Percentiles rank a stretch among this genome's conserved stretches.
phyloP scores from a whole-genome alignment of 2,888 invertebrate species.

The Sesia bembeciformis region DNA sequence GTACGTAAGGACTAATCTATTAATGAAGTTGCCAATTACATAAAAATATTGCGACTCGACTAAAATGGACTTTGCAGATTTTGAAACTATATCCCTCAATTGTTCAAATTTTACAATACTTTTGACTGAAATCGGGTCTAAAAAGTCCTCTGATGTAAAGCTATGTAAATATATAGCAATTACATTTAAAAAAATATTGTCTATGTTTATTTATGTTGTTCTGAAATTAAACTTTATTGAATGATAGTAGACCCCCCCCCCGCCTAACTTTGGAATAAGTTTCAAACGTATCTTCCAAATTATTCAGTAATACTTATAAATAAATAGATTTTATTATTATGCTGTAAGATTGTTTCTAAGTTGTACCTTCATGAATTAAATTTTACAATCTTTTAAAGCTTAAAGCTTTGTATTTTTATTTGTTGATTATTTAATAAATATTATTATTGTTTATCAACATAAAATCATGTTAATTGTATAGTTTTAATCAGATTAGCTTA shows the following conservation, averaged over 20 bases:
- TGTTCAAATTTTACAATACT: too few species aligned
- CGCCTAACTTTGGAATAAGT: too few species aligned
- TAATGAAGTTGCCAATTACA: too few species aligned
- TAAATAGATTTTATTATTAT: background rate
- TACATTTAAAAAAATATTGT: background rate
- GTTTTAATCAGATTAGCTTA: constrained; percentile 39
- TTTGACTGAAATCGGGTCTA: too few species aligned
- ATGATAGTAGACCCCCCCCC: too few species aligned
- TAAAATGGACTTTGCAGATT: too few species aligned
- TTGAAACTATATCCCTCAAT: too few species aligned
- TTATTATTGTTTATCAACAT: constrained; percentile 18
- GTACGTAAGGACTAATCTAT: too few species aligned
- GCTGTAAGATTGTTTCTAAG: constrained; percentile 5
- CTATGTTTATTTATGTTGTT: background rate
- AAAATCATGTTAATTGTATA: constrained; percentile 26
- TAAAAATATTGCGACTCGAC: too few species aligned
- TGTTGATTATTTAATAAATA: constrained; percentile 3
- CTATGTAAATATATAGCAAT: background rate
- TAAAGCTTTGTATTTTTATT: constrained; percentile 21
- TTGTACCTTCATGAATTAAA: constrained; percentile 6
- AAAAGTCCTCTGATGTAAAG: too few species aligned
- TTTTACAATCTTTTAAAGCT: constrained; percentile 18
- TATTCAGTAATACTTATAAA: background rate
- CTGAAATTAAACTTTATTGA: too few species aligned
- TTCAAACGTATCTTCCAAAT: background rate